Evolutionary conservation across 2,888 invertebrate genomes (phyloP).

Genomic region (Polylopha cassiicola): DNA sequence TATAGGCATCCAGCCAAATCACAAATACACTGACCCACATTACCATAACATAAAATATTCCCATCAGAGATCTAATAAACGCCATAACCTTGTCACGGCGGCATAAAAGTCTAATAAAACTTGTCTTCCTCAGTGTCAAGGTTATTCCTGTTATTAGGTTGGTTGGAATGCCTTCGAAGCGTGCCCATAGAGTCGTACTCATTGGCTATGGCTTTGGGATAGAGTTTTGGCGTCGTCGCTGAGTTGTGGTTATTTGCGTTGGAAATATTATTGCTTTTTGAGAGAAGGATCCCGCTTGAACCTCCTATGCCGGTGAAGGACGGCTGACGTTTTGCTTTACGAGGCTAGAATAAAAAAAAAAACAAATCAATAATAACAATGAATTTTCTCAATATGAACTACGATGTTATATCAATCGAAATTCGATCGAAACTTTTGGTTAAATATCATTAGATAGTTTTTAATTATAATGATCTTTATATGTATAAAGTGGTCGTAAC

Average conservation of each 20-base stretch:
- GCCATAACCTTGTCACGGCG: constrained; percentile 7
- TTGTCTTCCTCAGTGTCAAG: constrained; percentile 81
- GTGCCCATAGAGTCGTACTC: constrained; percentile 88
- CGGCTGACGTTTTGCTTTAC: constrained; percentile 81
- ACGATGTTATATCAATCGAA: no score
- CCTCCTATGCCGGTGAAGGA: constrained; percentile 80
- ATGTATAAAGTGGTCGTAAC: no score
- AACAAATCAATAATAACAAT: no score
- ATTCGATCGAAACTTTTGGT: no score
- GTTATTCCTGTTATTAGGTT: constrained; percentile 79
- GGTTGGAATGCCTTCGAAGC: constrained; percentile 85
- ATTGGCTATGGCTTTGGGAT: constrained; percentile 82
- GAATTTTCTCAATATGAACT: no score
- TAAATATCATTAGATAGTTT: no score
- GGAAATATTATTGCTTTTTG: constrained; percentile 76
- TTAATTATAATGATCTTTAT: no score
- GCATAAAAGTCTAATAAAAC: constrained; percentile 72
- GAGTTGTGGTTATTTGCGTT: constrained; percentile 80
- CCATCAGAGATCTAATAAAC: constrained; percentile 20
- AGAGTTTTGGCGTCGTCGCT: constrained; percentile 80
- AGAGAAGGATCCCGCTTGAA: constrained; percentile 72
- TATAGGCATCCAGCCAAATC: constrained; percentile 1
- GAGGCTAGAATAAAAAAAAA: constrained; percentile 45
- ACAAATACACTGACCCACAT: constrained; percentile 9
- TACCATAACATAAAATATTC: constrained; percentile 20